phyloP scores from a whole-genome alignment of 2,888 invertebrate genomes.

The Ceramica pisi region DNA sequence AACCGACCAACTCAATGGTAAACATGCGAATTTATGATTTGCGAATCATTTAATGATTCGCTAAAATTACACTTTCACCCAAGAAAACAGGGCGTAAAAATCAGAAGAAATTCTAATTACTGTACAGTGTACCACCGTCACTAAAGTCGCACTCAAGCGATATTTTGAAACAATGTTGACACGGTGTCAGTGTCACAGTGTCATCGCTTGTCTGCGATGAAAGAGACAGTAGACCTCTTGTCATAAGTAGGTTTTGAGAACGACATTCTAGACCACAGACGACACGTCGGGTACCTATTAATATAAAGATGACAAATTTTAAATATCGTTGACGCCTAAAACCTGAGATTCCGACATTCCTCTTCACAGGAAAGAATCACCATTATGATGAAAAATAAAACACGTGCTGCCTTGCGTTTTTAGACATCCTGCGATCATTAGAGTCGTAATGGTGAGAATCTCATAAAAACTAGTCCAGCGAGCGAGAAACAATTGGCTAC shows the following conservation, averaged over 20 bases:
- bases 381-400: slow-evolving; percentile 67
- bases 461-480: slow-evolving; percentile 76
- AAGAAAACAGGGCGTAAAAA: slow-evolving; percentile 68
- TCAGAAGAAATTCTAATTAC: slow-evolving; percentile 64
- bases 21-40: slow-evolving; percentile 74
- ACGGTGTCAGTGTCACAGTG: slow-evolving; percentile 44
- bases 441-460: slow-evolving; percentile 74
- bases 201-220: slow-evolving; percentile 44
- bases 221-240: slow-evolving; percentile 64
- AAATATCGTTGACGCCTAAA: slow-evolving; percentile 81
- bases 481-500: slow-evolving; percentile 73
- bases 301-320: slow-evolving; percentile 73
- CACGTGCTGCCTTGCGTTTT: slow-evolving; percentile 67
- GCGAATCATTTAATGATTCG: slow-evolving; percentile 73
- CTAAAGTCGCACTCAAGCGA: slow-evolving; percentile 53
- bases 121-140: slow-evolving; percentile 42
- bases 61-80: slow-evolving; percentile 77
- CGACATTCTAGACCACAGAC: slow-evolving; percentile 76
- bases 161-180: slow-evolving; percentile 49
- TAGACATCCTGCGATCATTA: slow-evolving; percentile 73
- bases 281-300: slow-evolving; percentile 70
- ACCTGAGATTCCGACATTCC: slow-evolving; percentile 54
- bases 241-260: slow-evolving; percentile 78
- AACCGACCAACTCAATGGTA: slow-evolving; percentile 70
- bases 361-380: slow-evolving; percentile 42